Evolutionary conservation across 2,113 vertebrate genomes (phyloP), one percentile per base, ranked within the genome.

Genomic region (Athene cunicularia): DNA sequence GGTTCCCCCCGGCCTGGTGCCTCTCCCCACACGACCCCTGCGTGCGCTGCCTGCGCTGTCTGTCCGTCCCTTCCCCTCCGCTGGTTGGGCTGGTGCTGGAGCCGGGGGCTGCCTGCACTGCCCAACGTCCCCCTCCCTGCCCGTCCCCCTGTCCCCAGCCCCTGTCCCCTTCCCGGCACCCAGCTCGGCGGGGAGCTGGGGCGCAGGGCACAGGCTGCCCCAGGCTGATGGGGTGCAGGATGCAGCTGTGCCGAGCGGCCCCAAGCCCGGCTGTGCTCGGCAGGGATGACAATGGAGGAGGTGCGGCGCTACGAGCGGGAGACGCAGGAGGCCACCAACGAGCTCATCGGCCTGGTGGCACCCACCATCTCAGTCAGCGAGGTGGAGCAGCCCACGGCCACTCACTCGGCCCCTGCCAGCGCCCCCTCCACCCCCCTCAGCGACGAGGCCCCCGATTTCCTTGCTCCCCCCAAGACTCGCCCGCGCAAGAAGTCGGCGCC

Each of bases 271-370:
- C 80, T 94, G 84, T 96, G 95, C 94, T 91, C 64, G 5, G 37
- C 95, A 98, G 98, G 97, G 50, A 98, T 98, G 98, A 98, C 97
- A 3, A 98, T 98, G 98, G 97, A 97, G 21, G 98, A 98, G 79
- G 98, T 98, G 87, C 97, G 98, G 32, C 95, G 96, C 75, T 98
- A 97, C 24, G 98, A 98, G 96, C 96, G 76, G 87, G 96, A 97
- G 81, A 98, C 98, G 0, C 98, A 98, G 94, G 98, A 98, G 81
- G 98, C 98, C 88, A 98, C 98, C 93, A 98, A 98, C 39, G 97
- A 98, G 95, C 98, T 98, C 90, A 95, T 98, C 21, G 98, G 98
- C 30, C 72, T 94, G 74, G 94, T 98, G 79, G 79, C 95, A 23
- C 98, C 98, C 52, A 62, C 96, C 90, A 97, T 98, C 79, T 95